Evolutionary conservation across 1,140 invertebrate genomes (phyloP).

Genomic region (Drosophila auraria): DNA sequence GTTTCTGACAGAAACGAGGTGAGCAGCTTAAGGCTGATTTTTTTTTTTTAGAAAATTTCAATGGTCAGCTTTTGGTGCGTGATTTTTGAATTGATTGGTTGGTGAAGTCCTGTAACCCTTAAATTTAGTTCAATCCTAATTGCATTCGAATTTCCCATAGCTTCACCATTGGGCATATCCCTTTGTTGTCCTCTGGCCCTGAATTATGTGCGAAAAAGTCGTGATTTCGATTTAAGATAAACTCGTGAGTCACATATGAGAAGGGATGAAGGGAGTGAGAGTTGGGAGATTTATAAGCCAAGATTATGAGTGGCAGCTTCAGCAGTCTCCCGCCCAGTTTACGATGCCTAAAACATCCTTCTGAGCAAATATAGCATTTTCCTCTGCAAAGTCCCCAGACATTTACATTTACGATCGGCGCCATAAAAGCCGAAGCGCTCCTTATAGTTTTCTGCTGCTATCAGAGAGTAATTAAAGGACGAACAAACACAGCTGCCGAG

Average conservation of each 20-base stretch:
- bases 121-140: slow-evolving; percentile 21
- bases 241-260: slow-evolving; percentile 43
- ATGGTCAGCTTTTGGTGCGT: slow-evolving; percentile 60
- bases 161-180: slow-evolving; percentile 12
- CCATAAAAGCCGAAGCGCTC: slow-evolving; percentile 62
- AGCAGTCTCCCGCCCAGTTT: slow-evolving; percentile 6
- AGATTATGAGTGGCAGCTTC: slow-evolving; percentile 40
- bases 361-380: slow-evolving; percentile 24
- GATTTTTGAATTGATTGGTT: slow-evolving; percentile 65
- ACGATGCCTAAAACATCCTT: slow-evolving; percentile 24
- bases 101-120: slow-evolving; percentile 41
- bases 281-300: slow-evolving; percentile 50
- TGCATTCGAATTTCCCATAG: slow-evolving; percentile 3
- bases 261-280: slow-evolving; percentile 33
- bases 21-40: slow-evolving; percentile 58
- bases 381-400: slow-evolving; percentile 31
- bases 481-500: slow-evolving; percentile 62
- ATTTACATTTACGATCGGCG: slow-evolving; percentile 53
- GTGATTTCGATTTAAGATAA: slow-evolving; percentile 65
- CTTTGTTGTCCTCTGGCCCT: slow-evolving; percentile 42
- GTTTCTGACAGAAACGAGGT: slow-evolving; percentile 39
- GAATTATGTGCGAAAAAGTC: slow-evolving; percentile 70
- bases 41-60: slow-evolving; percentile 11
- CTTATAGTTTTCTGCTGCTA: slow-evolving; percentile 69
- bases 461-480: slow-evolving; percentile 72